These are phyloP conservation scores for Lasioglossum baleicum DNA, from an alignment of 1,140 invertebrate genomes.

Conservation along the genomic window DNA sequence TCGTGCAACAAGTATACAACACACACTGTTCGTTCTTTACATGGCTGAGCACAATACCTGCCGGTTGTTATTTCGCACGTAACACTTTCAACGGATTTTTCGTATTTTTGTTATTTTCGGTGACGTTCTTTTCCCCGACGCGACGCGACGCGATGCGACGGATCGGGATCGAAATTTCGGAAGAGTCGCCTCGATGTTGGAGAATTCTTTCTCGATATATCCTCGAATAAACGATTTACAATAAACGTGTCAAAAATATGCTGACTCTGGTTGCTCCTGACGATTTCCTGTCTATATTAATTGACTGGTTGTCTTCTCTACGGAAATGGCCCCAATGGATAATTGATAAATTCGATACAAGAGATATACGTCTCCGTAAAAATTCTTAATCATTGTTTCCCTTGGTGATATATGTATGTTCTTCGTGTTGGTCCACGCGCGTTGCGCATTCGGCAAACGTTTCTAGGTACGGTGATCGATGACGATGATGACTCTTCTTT, in stretches of 20 bases:
- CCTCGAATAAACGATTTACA: constrained; percentile 14
- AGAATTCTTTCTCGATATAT: constrained; percentile 6
- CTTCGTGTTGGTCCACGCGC: constrained; percentile 47
- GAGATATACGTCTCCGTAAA: constrained; percentile 28
- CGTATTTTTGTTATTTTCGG: background rate
- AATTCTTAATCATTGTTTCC: constrained; percentile 1
- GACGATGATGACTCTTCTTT: constrained; percentile 9
- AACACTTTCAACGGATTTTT: constrained; percentile 40
- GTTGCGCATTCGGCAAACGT: constrained; percentile 12
- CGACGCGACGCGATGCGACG: too few species aligned
- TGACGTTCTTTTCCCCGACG: background rate
- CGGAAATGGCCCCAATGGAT: constrained; percentile 50
- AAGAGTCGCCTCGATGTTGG: constrained; percentile 53
- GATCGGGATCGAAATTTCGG: background rate
- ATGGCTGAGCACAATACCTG: constrained; percentile 69
- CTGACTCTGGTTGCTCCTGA: background rate
- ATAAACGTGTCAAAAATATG: constrained; percentile 65
- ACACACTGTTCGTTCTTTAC: constrained; percentile 53
- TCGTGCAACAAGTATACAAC: constrained; percentile 74
- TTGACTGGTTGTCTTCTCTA: constrained; percentile 58
- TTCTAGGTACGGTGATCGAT: background rate
- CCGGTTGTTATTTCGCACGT: constrained; percentile 55
- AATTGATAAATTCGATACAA: constrained; percentile 13
- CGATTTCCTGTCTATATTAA: constrained; percentile 30
- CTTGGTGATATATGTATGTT: background rate